Evolutionary conservation across 1,140 invertebrate species (phyloP), one percentile per base, ranked within the genome.

Genomic region (Latrodectus geometricus): DNA sequence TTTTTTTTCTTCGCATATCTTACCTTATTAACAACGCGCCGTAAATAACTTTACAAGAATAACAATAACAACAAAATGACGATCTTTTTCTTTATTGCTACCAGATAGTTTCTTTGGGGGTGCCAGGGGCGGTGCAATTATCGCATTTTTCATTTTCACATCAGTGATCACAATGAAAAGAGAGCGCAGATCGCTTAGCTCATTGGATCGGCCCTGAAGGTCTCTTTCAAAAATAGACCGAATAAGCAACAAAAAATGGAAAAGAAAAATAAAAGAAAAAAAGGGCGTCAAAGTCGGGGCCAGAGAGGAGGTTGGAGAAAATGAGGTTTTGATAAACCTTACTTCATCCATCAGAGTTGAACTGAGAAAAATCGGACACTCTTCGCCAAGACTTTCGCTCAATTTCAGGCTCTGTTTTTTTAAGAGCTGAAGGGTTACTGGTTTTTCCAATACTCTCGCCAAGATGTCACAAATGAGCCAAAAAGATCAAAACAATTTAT

Each of bases 271-370:
- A 68, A 68, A 11, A 48, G 61, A 78, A 66, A 20, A 68, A 23
- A 65, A 61, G 21, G 14, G 20, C 17, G 77, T 65, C 8, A 72
- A 70, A 21, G 21, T 23, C 23, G 21, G 50, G 9, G 70, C 20
- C 9, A 20, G 14, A 61, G 14, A n/a, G 9, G 17, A 21, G 76
- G 76, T 76, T 56, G 9, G 61, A 69, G 82, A 84, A 84, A 84
- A 84, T 84, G 82, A 84, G 82, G 82, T 84, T 84, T 84, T 84
- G 82, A 84, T 84, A 84, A 84, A 84, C 82, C 82, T 84, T 76
- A 76, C 73, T 84, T 84, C 82, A 84, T 84, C 82, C 82, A 84
- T 84, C 82, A 84, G 70, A 69, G 54, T 65, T 14, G 70, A 76
- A 35, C 82, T 66, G 49, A 68, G 82, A 84, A 84, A 82, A 84